phyloP scores from a whole-genome alignment of 2,797 vertebrate species.

The Epinephelus awoara region DNA sequence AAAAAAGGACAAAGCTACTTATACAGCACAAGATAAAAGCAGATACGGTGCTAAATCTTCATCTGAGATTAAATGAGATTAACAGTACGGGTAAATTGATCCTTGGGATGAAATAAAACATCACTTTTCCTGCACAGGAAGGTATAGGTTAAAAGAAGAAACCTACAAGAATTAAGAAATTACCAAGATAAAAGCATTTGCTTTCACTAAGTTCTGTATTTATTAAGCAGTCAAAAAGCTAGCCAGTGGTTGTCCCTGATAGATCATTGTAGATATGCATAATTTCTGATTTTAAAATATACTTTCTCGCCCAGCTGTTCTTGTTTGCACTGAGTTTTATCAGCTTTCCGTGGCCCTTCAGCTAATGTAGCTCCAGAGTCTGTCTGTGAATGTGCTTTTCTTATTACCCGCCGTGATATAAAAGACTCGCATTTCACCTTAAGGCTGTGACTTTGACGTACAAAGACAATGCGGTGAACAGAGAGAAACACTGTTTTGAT shows the following conservation, averaged over 20 bases:
- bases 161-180: background rate
- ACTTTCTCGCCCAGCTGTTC: background rate
- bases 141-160: constrained; percentile 9
- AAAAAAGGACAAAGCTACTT: constrained; percentile 27
- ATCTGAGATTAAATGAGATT: constrained; percentile 35
- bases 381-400: constrained; percentile 27
- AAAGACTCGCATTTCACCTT: constrained; percentile 35
- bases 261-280: background rate
- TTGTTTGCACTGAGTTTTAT: constrained; percentile 36
- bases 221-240: constrained; percentile 2
- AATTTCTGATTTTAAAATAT: background rate
- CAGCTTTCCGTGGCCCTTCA: constrained; percentile 11
- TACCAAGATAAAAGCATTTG: constrained; percentile 6
- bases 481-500: background rate
- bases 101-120: constrained; percentile 12
- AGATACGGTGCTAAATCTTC: constrained; percentile 25
- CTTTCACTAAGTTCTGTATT: constrained; percentile 6
- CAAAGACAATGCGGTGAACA: constrained; percentile 1
- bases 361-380: constrained; percentile 26
- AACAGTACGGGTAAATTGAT: background rate
- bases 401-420: constrained; percentile 28
- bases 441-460: constrained; percentile 15
- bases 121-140: constrained; percentile 17
- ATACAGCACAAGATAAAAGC: constrained; percentile 7
- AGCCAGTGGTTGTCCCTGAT: background rate